Evolutionary conservation across 1,140 invertebrate genomes (phyloP).

Genomic region (Thaumatotibia leucotreta): DNA sequence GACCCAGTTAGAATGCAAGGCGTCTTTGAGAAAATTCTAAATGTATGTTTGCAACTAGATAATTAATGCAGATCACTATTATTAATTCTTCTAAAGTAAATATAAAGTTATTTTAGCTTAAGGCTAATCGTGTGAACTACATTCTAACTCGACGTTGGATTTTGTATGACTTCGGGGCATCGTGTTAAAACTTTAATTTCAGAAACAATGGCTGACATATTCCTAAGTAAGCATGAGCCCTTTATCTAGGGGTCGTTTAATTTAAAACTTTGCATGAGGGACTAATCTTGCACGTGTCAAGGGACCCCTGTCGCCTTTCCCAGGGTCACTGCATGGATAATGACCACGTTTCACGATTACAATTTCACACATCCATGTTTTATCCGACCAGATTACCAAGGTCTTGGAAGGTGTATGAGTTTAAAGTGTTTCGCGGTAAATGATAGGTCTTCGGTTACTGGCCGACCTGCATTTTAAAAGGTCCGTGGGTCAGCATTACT

Average conservation of each 20-base stretch:
- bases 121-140: background rate
- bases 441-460: constrained; percentile 13
- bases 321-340: constrained; percentile 38
- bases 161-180: background rate
- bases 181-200: background rate
- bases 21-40: too few species aligned
- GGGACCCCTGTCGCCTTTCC: constrained; percentile 30
- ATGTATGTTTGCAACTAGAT: too few species aligned
- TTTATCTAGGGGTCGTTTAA: constrained; percentile 27
- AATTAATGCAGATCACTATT: too few species aligned
- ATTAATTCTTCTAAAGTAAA: too few species aligned
- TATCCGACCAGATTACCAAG: constrained; percentile 15
- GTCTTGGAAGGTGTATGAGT: background rate
- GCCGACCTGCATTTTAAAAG: constrained; percentile 34
- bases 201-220: constrained; percentile 16
- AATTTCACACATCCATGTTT: constrained; percentile 29
- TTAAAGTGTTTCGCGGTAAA: background rate
- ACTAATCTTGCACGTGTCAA: constrained; percentile 40
- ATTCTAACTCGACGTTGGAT: background rate
- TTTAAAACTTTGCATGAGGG: constrained; percentile 49
- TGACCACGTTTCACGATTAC: constrained; percentile 36
- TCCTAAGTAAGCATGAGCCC: constrained; percentile 20
- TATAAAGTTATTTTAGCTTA: too few species aligned
- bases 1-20: too few species aligned
- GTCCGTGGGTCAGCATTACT: constrained; percentile 34